These are phyloP conservation scores for Symphodus melops DNA, from an alignment of 2,113 vertebrate species.

Conservation along the genomic window DNA sequence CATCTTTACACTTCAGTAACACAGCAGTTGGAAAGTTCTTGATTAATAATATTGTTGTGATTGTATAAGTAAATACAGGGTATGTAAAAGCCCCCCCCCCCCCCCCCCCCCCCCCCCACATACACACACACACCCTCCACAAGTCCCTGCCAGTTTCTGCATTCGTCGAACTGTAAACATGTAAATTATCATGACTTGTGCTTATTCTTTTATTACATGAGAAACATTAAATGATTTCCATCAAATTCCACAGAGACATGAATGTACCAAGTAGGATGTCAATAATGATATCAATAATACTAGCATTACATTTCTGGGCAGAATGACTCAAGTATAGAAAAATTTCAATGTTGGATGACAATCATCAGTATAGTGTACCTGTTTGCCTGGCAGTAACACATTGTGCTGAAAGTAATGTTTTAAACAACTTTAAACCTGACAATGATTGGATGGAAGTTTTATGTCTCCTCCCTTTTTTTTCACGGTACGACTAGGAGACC, in stretches of 20 bases:
- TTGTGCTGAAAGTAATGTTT: constrained; percentile 7
- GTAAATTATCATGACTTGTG: not conserved
- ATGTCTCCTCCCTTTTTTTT: constrained; percentile 69
- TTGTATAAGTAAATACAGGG: no score
- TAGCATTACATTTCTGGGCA: not conserved
- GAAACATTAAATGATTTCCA: not conserved
- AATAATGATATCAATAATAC: not conserved
- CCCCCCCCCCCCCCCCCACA: no score
- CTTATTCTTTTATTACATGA: not conserved
- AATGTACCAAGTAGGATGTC: not conserved
- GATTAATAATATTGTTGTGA: no score
- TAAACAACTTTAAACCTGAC: not conserved
- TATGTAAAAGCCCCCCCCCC: no score
- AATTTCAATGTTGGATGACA: not conserved
- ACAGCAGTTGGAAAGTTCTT: no score
- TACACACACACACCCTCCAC: not conserved
- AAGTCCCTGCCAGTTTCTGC: not conserved
- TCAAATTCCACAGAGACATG: not conserved
- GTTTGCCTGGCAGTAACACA: not conserved
- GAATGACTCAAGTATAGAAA: not conserved
- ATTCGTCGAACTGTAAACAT: not conserved
- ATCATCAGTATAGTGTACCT: not conserved
- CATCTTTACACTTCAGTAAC: no score
- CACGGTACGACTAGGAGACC: constrained; percentile 26
- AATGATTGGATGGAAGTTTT: constrained; percentile 54